phyloP scores from a whole-genome alignment of 1,140 invertebrate genomes.

The Agrypnia vestita region DNA sequence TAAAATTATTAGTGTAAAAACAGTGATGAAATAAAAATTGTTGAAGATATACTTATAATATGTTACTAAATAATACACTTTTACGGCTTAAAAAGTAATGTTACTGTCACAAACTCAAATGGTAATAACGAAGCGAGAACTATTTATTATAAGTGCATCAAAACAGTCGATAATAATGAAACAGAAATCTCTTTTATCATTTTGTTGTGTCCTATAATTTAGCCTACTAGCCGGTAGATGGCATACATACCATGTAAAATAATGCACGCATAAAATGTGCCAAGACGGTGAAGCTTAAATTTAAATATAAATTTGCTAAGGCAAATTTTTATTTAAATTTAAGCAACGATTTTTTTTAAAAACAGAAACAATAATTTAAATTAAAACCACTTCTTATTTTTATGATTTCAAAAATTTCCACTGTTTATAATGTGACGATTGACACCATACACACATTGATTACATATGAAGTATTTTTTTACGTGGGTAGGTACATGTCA shows the following conservation, averaged over 20 bases:
- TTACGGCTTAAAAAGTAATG: not conserved
- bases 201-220: constrained; percentile 3
- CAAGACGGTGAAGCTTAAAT: too few relatives aligned
- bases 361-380: too few relatives aligned
- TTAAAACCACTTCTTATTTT: too few relatives aligned
- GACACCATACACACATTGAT: too few relatives aligned
- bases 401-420: too few relatives aligned
- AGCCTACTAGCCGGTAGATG: constrained; percentile 15
- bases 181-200: constrained; percentile 11
- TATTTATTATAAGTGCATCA: constrained; percentile 44
- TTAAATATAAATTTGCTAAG: too few relatives aligned
- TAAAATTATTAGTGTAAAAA: not conserved
- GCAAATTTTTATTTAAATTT: too few relatives aligned
- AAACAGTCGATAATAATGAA: constrained; percentile 49
- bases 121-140: constrained; percentile 28
- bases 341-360: too few relatives aligned
- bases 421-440: too few relatives aligned
- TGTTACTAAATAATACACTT: constrained; percentile 5
- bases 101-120: not conserved
- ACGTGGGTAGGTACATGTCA: too few relatives aligned
- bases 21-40: not conserved
- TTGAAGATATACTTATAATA: not conserved
- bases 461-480: too few relatives aligned
- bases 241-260: not conserved
- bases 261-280: too few relatives aligned